phyloP scores from a whole-genome alignment of 2,888 invertebrate species.

The Nephrotoma appendiculata region DNA sequence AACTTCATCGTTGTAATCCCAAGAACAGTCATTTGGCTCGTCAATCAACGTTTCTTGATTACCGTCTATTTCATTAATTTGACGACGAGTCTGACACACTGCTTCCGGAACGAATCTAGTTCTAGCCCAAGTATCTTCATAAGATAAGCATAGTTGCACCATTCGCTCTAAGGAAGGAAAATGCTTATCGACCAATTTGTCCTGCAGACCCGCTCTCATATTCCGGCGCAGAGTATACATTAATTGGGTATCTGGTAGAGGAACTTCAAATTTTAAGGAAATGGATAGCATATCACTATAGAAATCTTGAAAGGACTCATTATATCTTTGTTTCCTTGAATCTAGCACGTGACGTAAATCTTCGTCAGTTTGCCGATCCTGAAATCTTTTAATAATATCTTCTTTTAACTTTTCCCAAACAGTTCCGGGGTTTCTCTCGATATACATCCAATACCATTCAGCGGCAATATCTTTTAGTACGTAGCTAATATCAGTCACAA shows the following conservation, averaged over 20 bases:
- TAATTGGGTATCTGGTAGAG: not conserved
- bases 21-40: too few species aligned
- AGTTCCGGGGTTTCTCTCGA: not conserved
- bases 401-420: too few species aligned
- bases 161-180: not conserved
- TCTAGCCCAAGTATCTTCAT: not conserved
- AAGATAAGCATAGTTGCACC: not conserved
- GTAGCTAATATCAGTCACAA: not conserved
- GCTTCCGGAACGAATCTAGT: too few species aligned
- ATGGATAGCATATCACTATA: not conserved
- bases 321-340: not conserved
- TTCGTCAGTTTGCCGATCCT: not conserved
- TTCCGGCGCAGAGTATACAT: too few species aligned
- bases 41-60: too few species aligned
- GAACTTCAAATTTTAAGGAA: too few species aligned
- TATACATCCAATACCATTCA: not conserved
- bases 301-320: not conserved
- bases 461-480: not conserved
- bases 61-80: too few species aligned
- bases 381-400: not conserved
- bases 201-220: too few species aligned
- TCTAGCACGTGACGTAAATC: not conserved
- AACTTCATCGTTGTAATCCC: not conserved
- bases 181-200: too few species aligned
- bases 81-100: too few species aligned